Evolutionary conservation across 2,113 vertebrate genomes (phyloP), one percentile per base, ranked within the genome.

Genomic region (Fulmarus glacialis): DNA sequence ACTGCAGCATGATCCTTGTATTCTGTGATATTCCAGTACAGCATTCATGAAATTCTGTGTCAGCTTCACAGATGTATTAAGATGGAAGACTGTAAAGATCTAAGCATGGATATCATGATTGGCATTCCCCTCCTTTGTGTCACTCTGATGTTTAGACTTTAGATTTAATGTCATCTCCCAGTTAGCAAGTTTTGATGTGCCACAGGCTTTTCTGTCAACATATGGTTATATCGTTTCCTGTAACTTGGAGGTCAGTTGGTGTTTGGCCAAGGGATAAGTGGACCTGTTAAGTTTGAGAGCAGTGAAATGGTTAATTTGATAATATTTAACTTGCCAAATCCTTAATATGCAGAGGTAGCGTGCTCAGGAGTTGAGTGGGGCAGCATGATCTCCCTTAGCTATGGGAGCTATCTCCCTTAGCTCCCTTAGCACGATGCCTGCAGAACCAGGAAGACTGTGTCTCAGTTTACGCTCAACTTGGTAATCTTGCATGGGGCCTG

Each of bases 401-500:
- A 30, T 74, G 40, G 40, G 40, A 40, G 40, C 40, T 40, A 68
- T 89, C 24, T 94, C 81, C 84, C 75, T 66, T 34, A 87, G 62
- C 62, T 87, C 40, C 40, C 40, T 40, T 40, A 30, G 71, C 62
- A 74, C 71, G 66, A 85, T 82, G 58, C 58, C 71, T 94, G 84
- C 42, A 78, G 87, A 96, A 90, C 30, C n/a, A 80, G 91, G 89
- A 91, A 90, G 36, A 48, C 62, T 32, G 9, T 50, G 58, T 60
- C 85, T 91, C 87, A 58, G 45, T 82, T 96, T 94, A 72, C 62
- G 70, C 23, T 91, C 32, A 13, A 29, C 29, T 89, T 88, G 66
- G 81, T 91, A 93, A 93, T 96, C 94, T 96, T 95, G 58, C 83
- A 85, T 43, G 73, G n/a, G 40, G 56, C 83, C 81, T 89, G 52